A percentile compares a stretch with the other conserved stretches of the same genome.
These are phyloP conservation scores for Labia minor DNA, from an alignment of 2,888 invertebrate species.

Conservation along the genomic window DNA sequence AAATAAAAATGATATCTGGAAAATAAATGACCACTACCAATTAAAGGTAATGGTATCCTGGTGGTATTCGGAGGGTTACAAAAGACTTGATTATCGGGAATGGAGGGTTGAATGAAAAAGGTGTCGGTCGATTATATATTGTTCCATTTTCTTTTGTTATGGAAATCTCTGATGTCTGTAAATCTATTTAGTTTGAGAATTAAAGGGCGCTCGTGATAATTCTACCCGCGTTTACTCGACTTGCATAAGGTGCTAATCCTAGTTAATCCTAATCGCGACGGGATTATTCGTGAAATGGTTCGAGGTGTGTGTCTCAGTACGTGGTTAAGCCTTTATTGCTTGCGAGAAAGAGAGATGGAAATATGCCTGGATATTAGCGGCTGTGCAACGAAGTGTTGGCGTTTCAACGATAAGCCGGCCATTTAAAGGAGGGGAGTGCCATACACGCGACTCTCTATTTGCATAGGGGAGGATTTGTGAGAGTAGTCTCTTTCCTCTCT, in stretches of 20 bases:
- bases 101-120: too few relatives aligned
- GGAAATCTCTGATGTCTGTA: background rate
- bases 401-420: background rate
- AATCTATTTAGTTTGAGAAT: background rate
- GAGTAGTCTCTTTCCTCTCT: background rate
- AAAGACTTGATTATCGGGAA: too few relatives aligned
- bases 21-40: too few relatives aligned
- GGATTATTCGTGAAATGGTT: background rate
- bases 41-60: too few relatives aligned
- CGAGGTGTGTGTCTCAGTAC: background rate
- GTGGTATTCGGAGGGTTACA: too few relatives aligned
- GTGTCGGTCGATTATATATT: too few relatives aligned
- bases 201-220: background rate
- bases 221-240: background rate
- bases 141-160: background rate
- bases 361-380: background rate
- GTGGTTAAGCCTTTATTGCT: background rate
- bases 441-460: background rate
- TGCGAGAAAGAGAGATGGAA: background rate
- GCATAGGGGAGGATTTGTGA: background rate
- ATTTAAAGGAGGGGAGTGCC: background rate
- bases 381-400: background rate
- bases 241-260: conserved; percentile 2
- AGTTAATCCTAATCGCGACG: background rate
- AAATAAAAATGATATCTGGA: too few relatives aligned